Percentiles rank a stretch among this genome's conserved stretches.
phyloP scores from a whole-genome alignment of 2,888 invertebrate genomes.

The Iphiclides podalirius region DNA sequence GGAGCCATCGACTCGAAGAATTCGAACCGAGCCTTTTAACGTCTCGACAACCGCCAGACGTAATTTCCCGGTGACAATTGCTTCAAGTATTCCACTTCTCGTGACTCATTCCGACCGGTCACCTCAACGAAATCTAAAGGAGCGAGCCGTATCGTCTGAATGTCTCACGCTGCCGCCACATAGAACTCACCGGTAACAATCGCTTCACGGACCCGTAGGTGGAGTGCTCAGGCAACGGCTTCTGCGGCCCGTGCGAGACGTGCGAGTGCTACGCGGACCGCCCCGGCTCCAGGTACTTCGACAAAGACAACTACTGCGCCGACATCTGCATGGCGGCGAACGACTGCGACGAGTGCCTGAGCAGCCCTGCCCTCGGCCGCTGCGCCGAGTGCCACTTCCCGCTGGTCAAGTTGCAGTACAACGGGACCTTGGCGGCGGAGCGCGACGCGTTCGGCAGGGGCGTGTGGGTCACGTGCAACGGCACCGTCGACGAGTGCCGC shows the following conservation, averaged over 20 bases:
- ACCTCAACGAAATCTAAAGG: no score
- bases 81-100: no score
- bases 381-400: conserved; percentile 30
- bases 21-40: no score
- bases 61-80: no score
- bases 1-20: no score
- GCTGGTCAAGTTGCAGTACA: conserved; percentile 34
- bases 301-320: conserved; percentile 45
- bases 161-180: no score
- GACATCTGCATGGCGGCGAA: conserved; percentile 51
- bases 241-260: conserved; percentile 47
- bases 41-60: no score
- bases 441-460: conserved; percentile 38
- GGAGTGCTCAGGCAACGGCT: conserved; percentile 62
- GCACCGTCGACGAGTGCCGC: conserved; percentile 37
- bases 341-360: conserved; percentile 49
- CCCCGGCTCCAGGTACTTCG: conserved; percentile 60
- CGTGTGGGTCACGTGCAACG: conserved; percentile 56
- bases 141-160: no score
- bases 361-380: conserved; percentile 34
- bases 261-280: conserved; percentile 52
- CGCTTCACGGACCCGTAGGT: no score
- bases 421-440: conserved; percentile 35
- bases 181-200: no score
- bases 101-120: no score